Conservation (phyloP, 2,113 vertebrate species). For the Phalacrocorax pelagicus region DNA sequence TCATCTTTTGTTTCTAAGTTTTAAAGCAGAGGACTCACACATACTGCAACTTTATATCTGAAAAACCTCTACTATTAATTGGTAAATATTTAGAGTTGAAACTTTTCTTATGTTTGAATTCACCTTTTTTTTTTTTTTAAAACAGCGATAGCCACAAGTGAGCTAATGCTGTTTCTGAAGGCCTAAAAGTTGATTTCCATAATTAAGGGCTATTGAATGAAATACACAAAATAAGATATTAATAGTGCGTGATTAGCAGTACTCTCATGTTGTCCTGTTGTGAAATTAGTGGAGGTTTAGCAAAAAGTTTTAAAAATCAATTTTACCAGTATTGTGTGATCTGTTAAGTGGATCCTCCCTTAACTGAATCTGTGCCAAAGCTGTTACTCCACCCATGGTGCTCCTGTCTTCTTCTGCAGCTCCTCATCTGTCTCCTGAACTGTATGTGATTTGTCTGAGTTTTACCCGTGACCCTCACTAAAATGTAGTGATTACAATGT, state of each 20-base stretch:
- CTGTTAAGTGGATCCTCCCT: background rate
- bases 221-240: background rate
- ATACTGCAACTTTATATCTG: background rate
- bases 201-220: background rate
- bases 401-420: background rate
- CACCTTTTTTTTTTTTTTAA: background rate
- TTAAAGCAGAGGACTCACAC: background rate
- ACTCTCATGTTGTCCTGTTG: background rate
- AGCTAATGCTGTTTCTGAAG: background rate
- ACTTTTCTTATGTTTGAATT: background rate
- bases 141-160: background rate
- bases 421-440: background rate
- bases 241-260: background rate
- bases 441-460: background rate
- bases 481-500: background rate
- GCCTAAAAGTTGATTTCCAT: background rate
- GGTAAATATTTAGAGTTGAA: background rate
- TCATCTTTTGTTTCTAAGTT: background rate
- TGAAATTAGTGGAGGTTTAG: background rate
- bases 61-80: background rate
- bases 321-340: background rate
- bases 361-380: background rate
- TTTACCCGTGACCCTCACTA: background rate
- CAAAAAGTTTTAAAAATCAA: background rate
- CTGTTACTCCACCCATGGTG: accelerated